Base-by-base conservation (phyloP, 2,888 invertebrate species). In the Catonia carolina region DNA sequence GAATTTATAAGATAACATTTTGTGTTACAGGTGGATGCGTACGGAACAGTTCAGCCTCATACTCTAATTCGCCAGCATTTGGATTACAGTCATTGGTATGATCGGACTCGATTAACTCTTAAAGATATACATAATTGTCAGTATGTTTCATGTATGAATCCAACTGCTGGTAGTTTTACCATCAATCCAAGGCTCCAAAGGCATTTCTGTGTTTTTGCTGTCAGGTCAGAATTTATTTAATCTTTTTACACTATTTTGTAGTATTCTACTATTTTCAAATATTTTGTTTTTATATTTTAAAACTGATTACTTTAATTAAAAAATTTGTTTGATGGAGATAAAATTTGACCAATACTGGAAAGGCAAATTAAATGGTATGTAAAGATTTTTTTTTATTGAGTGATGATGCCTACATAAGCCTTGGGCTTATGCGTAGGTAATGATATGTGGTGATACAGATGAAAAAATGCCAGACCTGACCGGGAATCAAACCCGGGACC, bases 91-190 rank as follows among this genome's bases (percentile, higher is more conserved):
- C 96, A 97, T 72, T 97, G 97, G 96, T 88, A 91, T 70, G 92
- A 97, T 69, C 79, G 97, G 35, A 85, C 86, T 39, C 91, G 91
- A 69, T 75, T 97, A 18, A 79, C 87, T 0, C 73, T 96, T 10
- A 97, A 97, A 74, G 96, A 97, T 62, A 93, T 97, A 60, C 93
- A 94, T 71, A 96, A 95, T 69, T 95, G 95, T 58, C 97, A 97
- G 71, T 97, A 97, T 69, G 88, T 97, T 12, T 88, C 94, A 31
- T 95, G 95, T 71, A 97, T 97, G 96, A 97, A 97, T 75, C 97
- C 97, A 0, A 96, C 96, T 0, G 94, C 96, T 22, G 97, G 97
- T 48, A 94, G 93, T 69, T 97, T 97, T 68, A 95, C 95, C 2
- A 94, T 97, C 63, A 95, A 96, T 76, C 92, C 96, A 0, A 80